Base-by-base conservation (phyloP, 2,113 vertebrate genomes). In the Dunckerocampus dactyliophorus region DNA sequence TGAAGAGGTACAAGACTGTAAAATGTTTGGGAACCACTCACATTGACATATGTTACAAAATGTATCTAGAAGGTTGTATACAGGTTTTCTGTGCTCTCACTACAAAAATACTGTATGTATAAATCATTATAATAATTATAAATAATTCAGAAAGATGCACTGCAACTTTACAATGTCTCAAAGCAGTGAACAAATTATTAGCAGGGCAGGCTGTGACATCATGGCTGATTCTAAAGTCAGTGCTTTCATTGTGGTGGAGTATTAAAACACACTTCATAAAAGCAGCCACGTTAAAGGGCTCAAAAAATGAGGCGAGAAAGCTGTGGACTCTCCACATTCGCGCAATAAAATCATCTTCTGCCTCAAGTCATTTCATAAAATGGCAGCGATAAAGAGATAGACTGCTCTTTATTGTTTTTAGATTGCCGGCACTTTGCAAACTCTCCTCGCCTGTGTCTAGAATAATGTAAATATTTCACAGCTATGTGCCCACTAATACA, bases 351-450 rank as follows among this genome's bases (percentile, higher is more conserved):
- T 88, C 87, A 89, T 88, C 88, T 87, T 72, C 86, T 87, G 88
- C 88, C 89, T 88, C 75, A 84, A 89, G 88, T 90, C 88, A 90
- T 90, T 89, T 85, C 85, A 84, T 88, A 88, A 89, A 90, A 90
- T 85, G 88, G 87, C 88, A 85, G 83, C 85, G 82, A 90, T 91
- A 91, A 90, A 91, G 85, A 87, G 82, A 87, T 84, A 86, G 84
- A 87, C 82, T 85, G 86, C 83, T 80, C 87, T 90, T 91, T 90
- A 90, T 91, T 88, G 88, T 90, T 91, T 90, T 91, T 88, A 89
- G 88, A 91, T 89, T 89, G 88, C 74, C 67, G 83, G 82, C 88
- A 89, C 87, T 88, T 89, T 89, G 87, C 67, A 61, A 89, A 81
- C 77, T 82, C 85, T 74, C 80, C 77, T 82, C 75, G 77, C 75